Evolutionary conservation across 2,113 vertebrate genomes (phyloP), one percentile per base, ranked within the genome.

Genomic region (Oophaga pumilio): DNA sequence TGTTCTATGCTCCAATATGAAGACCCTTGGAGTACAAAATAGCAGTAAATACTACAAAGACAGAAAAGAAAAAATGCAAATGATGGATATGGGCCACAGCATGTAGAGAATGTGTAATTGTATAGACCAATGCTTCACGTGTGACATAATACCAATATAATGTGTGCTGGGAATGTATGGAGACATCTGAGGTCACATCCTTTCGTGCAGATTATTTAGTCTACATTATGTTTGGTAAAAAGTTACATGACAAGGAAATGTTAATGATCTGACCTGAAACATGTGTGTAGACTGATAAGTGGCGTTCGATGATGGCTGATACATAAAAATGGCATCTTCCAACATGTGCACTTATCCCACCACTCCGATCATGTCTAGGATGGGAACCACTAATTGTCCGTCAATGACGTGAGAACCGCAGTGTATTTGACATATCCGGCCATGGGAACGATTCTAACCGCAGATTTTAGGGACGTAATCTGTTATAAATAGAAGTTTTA

Each of bases 341-440:
- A 24, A 56, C 71, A 56, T 71, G 66, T 20, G 18, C 57, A n/a
- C 24, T 1, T 8, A 62, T 59, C 69, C 17, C 60, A 59, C 17
- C 60, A 59, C 7, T 24, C 1, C 22, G 8, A 57, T 11, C 66
- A 85, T 2, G 13, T 43, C 73, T 66, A 60, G 71, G 84, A 85
- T 57, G 22, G 13, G 33, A 64, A 85, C 53, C 69, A 33, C 53
- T n/a, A 60, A 85, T 56, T 60, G 69, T 62, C 71, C 49, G 4
- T 76, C 4, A 76, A 59, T 20, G 62, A 53, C 73, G 13, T 85
- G 84, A 76, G 56, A 85, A 83, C 49, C 62, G 18, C 13, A 50
- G n/a, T 82, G 33, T 62, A 9, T 62, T 5, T 71, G 64, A 84
- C 56, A 71, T 85, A 17, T 24, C 76, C 20, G 22, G 33, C 71